Evolutionary conservation across 2,888 invertebrate species (phyloP).

Genomic region (Drosophila borborema): DNA sequence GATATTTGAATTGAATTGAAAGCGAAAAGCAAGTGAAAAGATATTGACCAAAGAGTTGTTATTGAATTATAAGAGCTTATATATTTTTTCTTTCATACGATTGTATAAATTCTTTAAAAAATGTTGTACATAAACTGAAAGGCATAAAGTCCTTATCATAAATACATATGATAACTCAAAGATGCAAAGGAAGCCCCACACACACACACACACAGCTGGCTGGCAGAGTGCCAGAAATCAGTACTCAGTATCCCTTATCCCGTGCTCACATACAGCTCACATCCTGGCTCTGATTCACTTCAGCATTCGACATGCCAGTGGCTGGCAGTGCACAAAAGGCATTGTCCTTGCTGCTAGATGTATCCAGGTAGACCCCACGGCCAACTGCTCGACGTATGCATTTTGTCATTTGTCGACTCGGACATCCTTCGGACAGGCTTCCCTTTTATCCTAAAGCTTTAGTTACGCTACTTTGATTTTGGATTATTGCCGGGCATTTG

Average conservation of each 20-base stretch:
- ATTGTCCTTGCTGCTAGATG: conserved; percentile 47
- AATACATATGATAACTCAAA: conserved; percentile 12
- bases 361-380: conserved; percentile 54
- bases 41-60: neutral
- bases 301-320: conserved; percentile 46
- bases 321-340: conserved; percentile 52
- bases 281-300: conserved; percentile 59
- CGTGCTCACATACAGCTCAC: conserved; percentile 37
- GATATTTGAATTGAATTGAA: neutral
- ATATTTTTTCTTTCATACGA: neutral
- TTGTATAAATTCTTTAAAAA: neutral
- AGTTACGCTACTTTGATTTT: conserved; percentile 77
- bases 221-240: conserved; percentile 6
- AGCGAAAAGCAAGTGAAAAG: neutral
- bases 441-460: conserved; percentile 56
- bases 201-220: conserved; percentile 20
- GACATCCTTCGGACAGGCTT: conserved; percentile 50
- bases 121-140: neutral
- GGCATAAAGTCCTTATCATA: neutral
- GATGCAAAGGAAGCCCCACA: conserved; percentile 1
- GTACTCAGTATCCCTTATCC: neutral
- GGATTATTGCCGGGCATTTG: conserved; percentile 48
- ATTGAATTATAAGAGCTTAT: neutral
- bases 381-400: conserved; percentile 38
- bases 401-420: conserved; percentile 39